Evolutionary conservation across 2,888 invertebrate species (phyloP).

Genomic region (Megaustenia siamemsis): DNA sequence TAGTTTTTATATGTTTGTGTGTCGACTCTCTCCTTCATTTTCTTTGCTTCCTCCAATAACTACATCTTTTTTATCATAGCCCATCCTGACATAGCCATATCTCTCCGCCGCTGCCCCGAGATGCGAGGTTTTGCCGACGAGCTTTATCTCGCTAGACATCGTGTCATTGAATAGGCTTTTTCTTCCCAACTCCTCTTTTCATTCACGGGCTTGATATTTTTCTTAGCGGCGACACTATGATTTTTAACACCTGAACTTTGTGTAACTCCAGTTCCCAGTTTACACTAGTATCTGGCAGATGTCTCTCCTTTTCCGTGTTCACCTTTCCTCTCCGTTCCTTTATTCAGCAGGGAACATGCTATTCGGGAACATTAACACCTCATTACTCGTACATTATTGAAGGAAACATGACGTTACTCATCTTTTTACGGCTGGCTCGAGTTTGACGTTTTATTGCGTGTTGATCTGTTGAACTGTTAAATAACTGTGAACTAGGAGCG

Average conservation of each 20-base stretch:
- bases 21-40: too few species aligned
- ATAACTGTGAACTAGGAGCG: constrained; percentile 23
- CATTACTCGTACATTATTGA: constrained; percentile 41
- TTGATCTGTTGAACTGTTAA: constrained; percentile 31
- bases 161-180: constrained; percentile 27
- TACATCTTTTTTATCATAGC: too few species aligned
- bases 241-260: constrained; percentile 35
- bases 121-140: constrained; percentile 9
- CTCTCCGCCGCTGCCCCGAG: background rate
- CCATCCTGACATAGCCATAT: too few species aligned
- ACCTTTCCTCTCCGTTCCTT: constrained; percentile 15
- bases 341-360: constrained; percentile 6
- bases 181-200: constrained; percentile 25
- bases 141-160: constrained; percentile 12
- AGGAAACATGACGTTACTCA: constrained; percentile 22
- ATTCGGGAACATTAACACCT: constrained; percentile 35
- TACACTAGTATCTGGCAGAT: constrained; percentile 14
- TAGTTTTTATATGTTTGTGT: too few species aligned
- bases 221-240: constrained; percentile 24
- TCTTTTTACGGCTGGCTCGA: constrained; percentile 23
- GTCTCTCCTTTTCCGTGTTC: constrained; percentile 19
- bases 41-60: too few species aligned
- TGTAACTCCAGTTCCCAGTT: constrained; percentile 1
- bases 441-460: constrained; percentile 21
- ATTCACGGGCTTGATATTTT: constrained; percentile 26